Evolutionary conservation across 2,888 invertebrate species (phyloP).

Genomic region (Corbicula japonica): DNA sequence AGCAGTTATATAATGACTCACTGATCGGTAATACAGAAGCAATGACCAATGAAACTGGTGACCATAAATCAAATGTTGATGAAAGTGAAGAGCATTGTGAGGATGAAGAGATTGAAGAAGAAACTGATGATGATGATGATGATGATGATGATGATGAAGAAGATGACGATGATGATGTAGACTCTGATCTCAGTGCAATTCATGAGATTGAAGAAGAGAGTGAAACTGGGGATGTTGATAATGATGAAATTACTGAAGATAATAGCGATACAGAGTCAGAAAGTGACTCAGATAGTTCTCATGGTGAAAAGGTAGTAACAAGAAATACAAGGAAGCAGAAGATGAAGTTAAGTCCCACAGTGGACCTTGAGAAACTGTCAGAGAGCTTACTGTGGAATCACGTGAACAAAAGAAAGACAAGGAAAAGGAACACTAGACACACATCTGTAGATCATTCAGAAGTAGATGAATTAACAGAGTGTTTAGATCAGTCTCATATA

Average conservation of each 20-base stretch:
- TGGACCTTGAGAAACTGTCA: conserved; percentile 31
- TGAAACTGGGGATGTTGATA: conserved; percentile 37
- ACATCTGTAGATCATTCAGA: conserved; percentile 10
- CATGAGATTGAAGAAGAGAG: conserved; percentile 48
- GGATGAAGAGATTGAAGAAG: conserved; percentile 8
- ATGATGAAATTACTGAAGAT: conserved; percentile 32
- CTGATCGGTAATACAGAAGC: conserved; percentile 5
- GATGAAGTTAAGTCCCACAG: neutral
- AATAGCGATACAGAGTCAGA: conserved; percentile 26
- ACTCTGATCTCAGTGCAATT: conserved; percentile 43
- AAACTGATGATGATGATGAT: conserved; percentile 26
- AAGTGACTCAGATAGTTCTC: conserved; percentile 22
- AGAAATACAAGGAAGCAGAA: conserved; percentile 15
- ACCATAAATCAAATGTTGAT: too few relatives aligned
- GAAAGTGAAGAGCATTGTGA: neutral
- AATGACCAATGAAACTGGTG: too few relatives aligned
- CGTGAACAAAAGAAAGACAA: conserved; percentile 28
- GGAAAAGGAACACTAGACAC: conserved; percentile 3
- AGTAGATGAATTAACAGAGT: conserved; percentile 13
- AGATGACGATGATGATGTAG: conserved; percentile 32
- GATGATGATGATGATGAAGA: conserved; percentile 44
- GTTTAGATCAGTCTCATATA: conserved; percentile 2
- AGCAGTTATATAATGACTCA: conserved; percentile 28
- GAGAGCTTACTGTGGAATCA: conserved; percentile 42
- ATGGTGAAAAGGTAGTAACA: neutral